These are phyloP conservation scores for Lycaena phlaeas DNA, from an alignment of 2,888 invertebrate species.

Conservation along the genomic window DNA sequence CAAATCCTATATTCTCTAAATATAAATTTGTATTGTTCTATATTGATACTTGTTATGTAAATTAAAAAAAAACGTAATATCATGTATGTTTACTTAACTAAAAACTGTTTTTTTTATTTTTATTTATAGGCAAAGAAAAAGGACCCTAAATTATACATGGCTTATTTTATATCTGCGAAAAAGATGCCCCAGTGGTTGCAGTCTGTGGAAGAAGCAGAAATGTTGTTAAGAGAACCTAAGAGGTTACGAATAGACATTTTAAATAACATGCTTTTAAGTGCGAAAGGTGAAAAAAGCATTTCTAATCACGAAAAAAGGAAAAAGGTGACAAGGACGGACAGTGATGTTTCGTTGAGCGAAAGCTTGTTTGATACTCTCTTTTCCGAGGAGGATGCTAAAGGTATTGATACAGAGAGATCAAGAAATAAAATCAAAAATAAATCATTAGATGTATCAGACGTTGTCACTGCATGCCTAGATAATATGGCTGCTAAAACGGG, in stretches of 20 bases:
- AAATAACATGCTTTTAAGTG: conserved; percentile 42
- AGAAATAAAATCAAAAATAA: conserved; percentile 39
- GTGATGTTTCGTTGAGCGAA: conserved; percentile 61
- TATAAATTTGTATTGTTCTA: too few species aligned
- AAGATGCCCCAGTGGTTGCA: conserved; percentile 76
- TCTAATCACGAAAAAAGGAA: conserved; percentile 37
- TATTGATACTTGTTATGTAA: too few species aligned
- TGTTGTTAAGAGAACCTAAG: conserved; percentile 69
- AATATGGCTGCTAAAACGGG: conserved; percentile 67
- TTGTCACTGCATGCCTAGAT: conserved; percentile 62
- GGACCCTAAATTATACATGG: conserved; percentile 63
- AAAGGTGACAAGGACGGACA: conserved; percentile 49
- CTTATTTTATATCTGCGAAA: conserved; percentile 68
- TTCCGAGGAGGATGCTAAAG: conserved; percentile 49
- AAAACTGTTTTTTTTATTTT: too few species aligned
- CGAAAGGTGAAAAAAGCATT: conserved; percentile 30
- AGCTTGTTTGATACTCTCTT: conserved; percentile 61
- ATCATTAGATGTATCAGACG: conserved; percentile 57
- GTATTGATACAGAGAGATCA: conserved; percentile 36
- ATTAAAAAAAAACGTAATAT: too few species aligned
- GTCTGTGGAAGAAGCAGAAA: conserved; percentile 84
- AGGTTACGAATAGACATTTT: conserved; percentile 72
- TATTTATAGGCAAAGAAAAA: conserved; percentile 73
- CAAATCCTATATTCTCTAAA: not conserved
- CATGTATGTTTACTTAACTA: too few species aligned